A percentile compares a stretch with the other conserved stretches of the same genome.
Evolutionary conservation across 2,888 invertebrate genomes (phyloP).

Genomic region (Microctonus aethiopoides): DNA sequence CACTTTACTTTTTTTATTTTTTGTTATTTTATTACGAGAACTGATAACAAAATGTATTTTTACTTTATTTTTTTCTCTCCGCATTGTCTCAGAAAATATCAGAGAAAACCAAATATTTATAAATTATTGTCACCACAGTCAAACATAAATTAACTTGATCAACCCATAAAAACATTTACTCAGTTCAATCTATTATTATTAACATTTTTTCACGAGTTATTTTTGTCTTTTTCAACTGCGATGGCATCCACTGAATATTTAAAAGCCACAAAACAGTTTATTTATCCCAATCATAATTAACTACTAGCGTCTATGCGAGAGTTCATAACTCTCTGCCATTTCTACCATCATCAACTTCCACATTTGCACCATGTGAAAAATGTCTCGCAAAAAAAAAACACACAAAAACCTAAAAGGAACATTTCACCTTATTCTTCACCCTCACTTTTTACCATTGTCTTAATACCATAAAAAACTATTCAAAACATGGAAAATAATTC

Average conservation of each 20-base stretch:
- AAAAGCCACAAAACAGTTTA: neutral
- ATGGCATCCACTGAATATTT: neutral
- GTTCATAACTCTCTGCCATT: neutral
- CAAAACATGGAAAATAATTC: neutral
- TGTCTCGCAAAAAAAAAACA: neutral
- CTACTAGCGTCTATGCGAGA: no score
- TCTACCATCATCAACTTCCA: neutral
- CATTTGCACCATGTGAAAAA: neutral
- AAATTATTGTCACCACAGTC: neutral
- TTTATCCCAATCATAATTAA: neutral
- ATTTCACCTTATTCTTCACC: neutral
- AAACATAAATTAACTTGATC: neutral
- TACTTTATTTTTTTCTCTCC: no score
- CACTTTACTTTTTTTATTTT: no score
- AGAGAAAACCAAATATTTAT: neutral
- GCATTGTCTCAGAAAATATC: no score
- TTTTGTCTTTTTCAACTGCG: neutral
- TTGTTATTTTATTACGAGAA: no score
- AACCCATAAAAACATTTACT: neutral
- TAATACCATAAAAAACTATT: neutral
- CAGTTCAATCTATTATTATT: no score
- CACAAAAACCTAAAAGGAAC: no score
- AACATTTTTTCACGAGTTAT: neutral
- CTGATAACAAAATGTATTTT: no score
- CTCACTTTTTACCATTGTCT: neutral